A percentile compares a stretch with the other conserved stretches of the same genome.
Conservation (phyloP, 2,888 invertebrate genomes). For the Emmelina monodactyla region DNA sequence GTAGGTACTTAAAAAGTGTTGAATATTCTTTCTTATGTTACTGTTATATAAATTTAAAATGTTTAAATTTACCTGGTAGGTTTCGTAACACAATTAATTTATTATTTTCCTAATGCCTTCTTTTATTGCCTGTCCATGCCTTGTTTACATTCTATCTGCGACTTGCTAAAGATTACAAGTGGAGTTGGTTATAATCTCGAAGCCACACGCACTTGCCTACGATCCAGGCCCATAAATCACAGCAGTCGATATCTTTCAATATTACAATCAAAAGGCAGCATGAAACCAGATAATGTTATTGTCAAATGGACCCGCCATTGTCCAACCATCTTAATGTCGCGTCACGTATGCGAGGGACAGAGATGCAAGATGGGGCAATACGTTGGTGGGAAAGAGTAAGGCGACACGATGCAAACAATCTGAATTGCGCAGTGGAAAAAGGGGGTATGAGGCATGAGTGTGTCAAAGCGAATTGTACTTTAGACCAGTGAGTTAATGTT, state of each 20-base stretch:
- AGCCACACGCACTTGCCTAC: no score
- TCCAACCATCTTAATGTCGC: constrained; percentile 49
- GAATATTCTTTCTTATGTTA: no score
- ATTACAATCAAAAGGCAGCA: constrained; percentile 54
- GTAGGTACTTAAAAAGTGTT: no score
- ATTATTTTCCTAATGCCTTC: no score
- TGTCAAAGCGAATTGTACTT: not conserved
- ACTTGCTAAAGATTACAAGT: no score
- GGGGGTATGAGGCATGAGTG: constrained; percentile 14
- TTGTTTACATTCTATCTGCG: no score
- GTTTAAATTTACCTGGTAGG: no score
- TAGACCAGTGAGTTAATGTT: not conserved
- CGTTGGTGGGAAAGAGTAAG: constrained; percentile 22
- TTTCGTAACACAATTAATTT: no score
- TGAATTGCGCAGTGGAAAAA: constrained; percentile 17
- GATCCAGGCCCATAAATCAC: constrained; percentile 40
- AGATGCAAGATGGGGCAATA: constrained; percentile 18
- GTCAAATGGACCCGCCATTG: constrained; percentile 53
- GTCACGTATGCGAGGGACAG: constrained; percentile 37
- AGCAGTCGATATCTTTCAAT: constrained; percentile 51
- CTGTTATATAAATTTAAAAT: no score
- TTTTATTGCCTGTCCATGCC: no score
- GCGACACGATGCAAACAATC: constrained; percentile 38
- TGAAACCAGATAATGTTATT: constrained; percentile 56
- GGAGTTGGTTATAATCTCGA: no score